phyloP scores from a whole-genome alignment of 2,797 vertebrate genomes.

The Decapterus maruadsi region DNA sequence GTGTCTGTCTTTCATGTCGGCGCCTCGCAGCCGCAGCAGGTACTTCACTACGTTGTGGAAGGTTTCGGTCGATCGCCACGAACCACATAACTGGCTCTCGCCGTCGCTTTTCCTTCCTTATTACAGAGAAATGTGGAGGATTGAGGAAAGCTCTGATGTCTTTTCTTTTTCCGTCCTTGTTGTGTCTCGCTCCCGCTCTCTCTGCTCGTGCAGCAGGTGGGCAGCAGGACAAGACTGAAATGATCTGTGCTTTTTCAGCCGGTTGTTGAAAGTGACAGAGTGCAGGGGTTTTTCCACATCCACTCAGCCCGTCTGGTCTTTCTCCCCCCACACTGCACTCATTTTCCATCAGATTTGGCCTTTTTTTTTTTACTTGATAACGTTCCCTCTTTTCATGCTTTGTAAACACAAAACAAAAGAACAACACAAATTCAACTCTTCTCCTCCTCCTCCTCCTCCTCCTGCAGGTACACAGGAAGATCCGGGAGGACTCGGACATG shows the following conservation, averaged over 20 bases:
- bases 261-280: background rate
- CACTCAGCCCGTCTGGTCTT: background rate
- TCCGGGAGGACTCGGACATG: constrained; percentile 99
- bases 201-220: constrained; percentile 6
- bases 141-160: background rate
- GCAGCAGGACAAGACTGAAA: constrained; percentile 1
- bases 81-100: background rate
- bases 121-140: background rate
- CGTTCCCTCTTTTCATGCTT: background rate
- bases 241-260: constrained; percentile 12
- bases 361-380: background rate
- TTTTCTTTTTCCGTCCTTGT: background rate
- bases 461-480: constrained; percentile 97
- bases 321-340: background rate
- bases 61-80: background rate
- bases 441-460: too few relatives aligned
- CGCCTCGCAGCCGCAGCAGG: background rate
- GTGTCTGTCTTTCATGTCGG: background rate
- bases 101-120: background rate
- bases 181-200: background rate
- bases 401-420: background rate
- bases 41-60: background rate
- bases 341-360: background rate
- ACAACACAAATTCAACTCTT: too few relatives aligned
- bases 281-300: constrained; percentile 15